phyloP scores from a whole-genome alignment of 2,888 invertebrate genomes.

The Lepeophtheirus nordmannii region DNA sequence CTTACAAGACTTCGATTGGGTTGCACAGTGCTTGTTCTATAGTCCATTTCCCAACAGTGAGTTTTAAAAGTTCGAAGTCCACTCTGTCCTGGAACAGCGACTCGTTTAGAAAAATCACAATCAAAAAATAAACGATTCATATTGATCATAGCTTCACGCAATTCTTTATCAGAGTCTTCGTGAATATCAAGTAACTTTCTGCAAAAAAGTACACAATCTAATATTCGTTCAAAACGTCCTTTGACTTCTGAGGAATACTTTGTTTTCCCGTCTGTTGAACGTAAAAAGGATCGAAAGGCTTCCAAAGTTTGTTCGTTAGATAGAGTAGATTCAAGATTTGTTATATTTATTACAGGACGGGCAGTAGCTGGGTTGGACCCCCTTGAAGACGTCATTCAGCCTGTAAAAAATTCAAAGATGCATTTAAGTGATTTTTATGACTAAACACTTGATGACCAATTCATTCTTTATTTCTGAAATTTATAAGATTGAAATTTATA shows the following conservation, averaged over 20 bases:
- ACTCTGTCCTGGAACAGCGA: neutral
- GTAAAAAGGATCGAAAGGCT: neutral
- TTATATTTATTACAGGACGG: neutral
- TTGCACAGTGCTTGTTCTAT: neutral
- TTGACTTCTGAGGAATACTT: neutral
- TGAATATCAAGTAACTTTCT: neutral
- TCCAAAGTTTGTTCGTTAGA: neutral
- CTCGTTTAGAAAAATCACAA: neutral
- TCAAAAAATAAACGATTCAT: neutral
- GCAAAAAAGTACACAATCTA: neutral
- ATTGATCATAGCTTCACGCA: neutral
- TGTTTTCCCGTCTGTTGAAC: neutral
- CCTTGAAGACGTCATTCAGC: conserved; percentile 4
- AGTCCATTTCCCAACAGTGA: conserved; percentile 1
- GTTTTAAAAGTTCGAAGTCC: neutral
- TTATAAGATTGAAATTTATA: too few relatives aligned
- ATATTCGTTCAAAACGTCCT: conserved; percentile 7
- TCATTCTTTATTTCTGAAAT: too few relatives aligned
- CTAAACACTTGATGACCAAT: too few relatives aligned
- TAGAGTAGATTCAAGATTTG: neutral
- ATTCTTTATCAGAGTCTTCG: neutral
- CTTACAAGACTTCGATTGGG: neutral
- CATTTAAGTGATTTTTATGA: too few relatives aligned
- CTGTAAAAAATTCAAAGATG: neutral
- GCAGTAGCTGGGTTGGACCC: neutral